These are phyloP conservation scores for Actinia equina DNA, from an alignment of 64 coral and sea anemone species.

Conservation along the genomic window DNA sequence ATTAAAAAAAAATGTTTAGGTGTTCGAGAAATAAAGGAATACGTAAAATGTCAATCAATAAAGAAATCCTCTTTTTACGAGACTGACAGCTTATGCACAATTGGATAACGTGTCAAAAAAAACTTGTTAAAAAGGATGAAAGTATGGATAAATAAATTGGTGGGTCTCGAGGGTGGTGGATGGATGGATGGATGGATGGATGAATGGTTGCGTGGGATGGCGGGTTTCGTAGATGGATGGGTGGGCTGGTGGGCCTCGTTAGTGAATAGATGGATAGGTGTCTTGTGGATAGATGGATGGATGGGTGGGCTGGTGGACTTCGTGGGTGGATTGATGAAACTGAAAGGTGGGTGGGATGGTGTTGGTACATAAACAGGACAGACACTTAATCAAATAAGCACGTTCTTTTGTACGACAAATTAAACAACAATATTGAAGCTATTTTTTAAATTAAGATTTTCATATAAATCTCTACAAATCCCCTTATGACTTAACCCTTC, in stretches of 20 bases:
- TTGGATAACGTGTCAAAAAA: background rate
- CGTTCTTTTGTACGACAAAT: background rate
- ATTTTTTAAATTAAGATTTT: background rate
- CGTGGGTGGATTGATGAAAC: background rate
- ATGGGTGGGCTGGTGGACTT: too few species aligned
- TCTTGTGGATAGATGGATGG: too few species aligned
- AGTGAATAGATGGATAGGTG: too few species aligned
- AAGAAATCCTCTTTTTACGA: too few species aligned
- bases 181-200: background rate
- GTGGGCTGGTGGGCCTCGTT: too few species aligned
- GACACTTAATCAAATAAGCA: background rate
- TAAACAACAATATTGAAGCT: background rate
- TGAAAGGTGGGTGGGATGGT: too few species aligned
- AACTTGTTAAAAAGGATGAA: background rate
- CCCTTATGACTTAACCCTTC: background rate
- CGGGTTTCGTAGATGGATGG: too few species aligned
- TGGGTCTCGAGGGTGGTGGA: background rate
- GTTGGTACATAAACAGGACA: background rate
- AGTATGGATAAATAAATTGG: background rate
- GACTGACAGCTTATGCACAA: too few species aligned
- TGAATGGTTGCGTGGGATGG: background rate
- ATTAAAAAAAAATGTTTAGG: too few species aligned
- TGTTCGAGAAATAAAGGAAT: too few species aligned
- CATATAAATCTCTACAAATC: background rate
- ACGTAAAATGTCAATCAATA: too few species aligned